Base-by-base conservation (phyloP, 2,113 vertebrate genomes). In the Deroptyus accipitrinus region DNA sequence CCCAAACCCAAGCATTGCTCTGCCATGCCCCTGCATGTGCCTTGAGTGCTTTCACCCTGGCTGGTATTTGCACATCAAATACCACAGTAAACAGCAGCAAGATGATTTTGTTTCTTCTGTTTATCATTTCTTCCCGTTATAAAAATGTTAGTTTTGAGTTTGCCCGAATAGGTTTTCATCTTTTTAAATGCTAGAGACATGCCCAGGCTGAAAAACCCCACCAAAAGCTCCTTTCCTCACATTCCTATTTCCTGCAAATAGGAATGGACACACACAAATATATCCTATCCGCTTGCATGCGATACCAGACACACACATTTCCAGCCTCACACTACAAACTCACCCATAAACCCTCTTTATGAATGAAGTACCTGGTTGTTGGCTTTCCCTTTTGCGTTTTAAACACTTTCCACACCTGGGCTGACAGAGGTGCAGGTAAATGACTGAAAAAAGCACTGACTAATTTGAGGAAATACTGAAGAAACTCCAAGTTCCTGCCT, bases 391-490 rank as follows among this genome's bases (percentile, higher is more conserved):
- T 57, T 23, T n/a, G 86, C 72, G 93, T 95, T 86, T 68, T 76
- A 86, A 90, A 68, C 69, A 81, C 15, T 41, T 91, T 73, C 49
- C 90, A 61, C 86, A 95, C 69, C 94, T 66, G 83, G 7, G 10
- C 90, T 73, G 77, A 86, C 0, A 2, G 73, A 91, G 86, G 41
- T 76, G 31, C 86, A 33, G 52, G 95, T 86, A 94, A 94, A 96
- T 82, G 37, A 95, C 62, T 0, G 0, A 88, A 74, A 95, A 92
- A 92, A 84, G 25, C 86, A 82, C 49, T 0, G 5, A 94, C 97
- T 98, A 98, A 98, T 98, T 98, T 97, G 94, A 98, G 97, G 97
- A 95, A 97, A 98, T 97, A 97, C 96, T 97, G 97, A 97, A 98
- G 98, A 96, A 97, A 97, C 96, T 98, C 97, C 95, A 95, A 98